Evolutionary conservation across 2,113 vertebrate species (phyloP).

Genomic region (Chaenocephalus aceratus): DNA sequence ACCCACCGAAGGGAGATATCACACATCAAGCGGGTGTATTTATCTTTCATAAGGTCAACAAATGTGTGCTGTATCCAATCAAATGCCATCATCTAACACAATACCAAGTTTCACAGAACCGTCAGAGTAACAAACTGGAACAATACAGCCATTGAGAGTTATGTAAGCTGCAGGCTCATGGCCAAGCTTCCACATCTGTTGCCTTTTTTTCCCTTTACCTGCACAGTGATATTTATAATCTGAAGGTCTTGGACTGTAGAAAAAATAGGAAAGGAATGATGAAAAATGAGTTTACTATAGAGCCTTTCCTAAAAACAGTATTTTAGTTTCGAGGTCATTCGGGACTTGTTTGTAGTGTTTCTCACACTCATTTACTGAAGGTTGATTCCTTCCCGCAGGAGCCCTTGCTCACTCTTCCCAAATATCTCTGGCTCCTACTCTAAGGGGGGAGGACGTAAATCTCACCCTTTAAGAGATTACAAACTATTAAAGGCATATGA

Average conservation of each 20-base stretch:
- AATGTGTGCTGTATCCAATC: constrained; percentile 37
- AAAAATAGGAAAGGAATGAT: constrained; percentile 15
- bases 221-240: constrained; percentile 38
- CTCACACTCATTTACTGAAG: constrained; percentile 26
- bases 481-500: constrained; percentile 71
- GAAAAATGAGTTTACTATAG: constrained; percentile 3
- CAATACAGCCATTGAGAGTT: constrained; percentile 62
- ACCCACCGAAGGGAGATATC: constrained; percentile 25
- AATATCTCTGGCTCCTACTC: constrained; percentile 33
- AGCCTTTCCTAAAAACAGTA: not conserved
- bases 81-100: constrained; percentile 56
- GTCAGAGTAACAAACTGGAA: constrained; percentile 49
- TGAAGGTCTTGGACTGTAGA: constrained; percentile 1
- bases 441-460: constrained; percentile 57
- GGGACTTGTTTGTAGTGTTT: constrained; percentile 26
- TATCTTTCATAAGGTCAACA: constrained; percentile 58
- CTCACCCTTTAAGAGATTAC: constrained; percentile 67
- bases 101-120: constrained; percentile 57
- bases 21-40: constrained; percentile 55
- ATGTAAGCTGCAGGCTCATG: constrained; percentile 47
- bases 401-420: constrained; percentile 50
- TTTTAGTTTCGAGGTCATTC: not conserved
- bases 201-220: constrained; percentile 48
- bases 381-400: constrained; percentile 36
- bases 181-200: constrained; percentile 62